Base-by-base conservation (phyloP, 2,888 invertebrate species). In the Argyra leucocephala region DNA sequence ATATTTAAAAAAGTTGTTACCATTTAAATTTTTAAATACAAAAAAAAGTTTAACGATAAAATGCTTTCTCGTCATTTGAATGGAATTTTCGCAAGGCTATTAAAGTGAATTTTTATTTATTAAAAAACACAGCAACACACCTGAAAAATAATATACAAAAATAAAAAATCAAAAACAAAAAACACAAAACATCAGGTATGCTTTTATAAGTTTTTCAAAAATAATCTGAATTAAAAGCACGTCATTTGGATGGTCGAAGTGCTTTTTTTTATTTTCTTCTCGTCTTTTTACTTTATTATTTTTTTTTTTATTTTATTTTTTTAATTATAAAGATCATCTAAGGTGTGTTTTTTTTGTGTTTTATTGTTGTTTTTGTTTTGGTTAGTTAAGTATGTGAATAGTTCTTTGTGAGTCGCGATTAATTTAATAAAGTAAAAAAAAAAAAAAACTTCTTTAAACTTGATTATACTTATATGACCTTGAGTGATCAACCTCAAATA, bases 371-470 rank as follows among this genome's bases (percentile, higher is more conserved):
- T 12, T 18, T n/a, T 48, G 48, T 48, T 48, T 15, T 12, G 31
- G 31, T 31, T 7, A 31, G 31, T 31, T 26, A 6, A 6, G 7
- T 10, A 6, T 7, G 31, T 12, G n/a, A 31, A 31, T 7, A 10
- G 12, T 31, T 31, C 31, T 31, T 31, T 31, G 7, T 10, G 31
- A n/a, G n/a, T n/a, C 31, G 7, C 31, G 7, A 31, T 31, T 31
- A 31, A 31, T 31, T 31, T 31, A 31, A 31, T 12, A 48, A 48
- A 18, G 18, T 12, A 48, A 48, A 18, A 6, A 48, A 48, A 18
- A 48, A 48, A n/a, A 18, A 48, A 48, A 48, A 48, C 48, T 48
- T 48, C 48, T 48, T 48, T 48, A 48, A 48, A 48, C 48, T 48
- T 48, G 48, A 48, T 48, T 18, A 48, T n/a, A 18, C 1, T 48